Evolutionary conservation across 1,140 invertebrate species (phyloP), one percentile per base, ranked within the genome.

Genomic region (Drosophila sp.): DNA sequence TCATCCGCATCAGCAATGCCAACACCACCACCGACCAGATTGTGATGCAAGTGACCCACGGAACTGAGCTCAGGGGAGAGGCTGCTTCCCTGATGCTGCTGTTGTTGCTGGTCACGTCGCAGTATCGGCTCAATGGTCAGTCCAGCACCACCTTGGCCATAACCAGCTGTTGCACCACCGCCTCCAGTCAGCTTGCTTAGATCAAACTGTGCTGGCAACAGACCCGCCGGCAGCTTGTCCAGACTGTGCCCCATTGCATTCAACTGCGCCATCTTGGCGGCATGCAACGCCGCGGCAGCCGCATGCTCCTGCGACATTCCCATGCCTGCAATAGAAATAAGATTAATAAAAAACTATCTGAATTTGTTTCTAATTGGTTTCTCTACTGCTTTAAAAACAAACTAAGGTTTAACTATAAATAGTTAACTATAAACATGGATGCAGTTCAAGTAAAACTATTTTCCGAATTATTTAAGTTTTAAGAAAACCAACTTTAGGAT

Each of bases 201-300:
- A 70, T 92, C 91, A 25, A 91, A 89, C 70, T 92, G 90, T 7
- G 80, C 77, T 18, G 89, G 91, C 50, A 91, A 46, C 14, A 92
- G 40, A 7, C 84, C 78, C 0, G 86, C 64, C 36, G 91, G 90
- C 32, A 92, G 14, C 43, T 83, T 92, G 38, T 94, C 94, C 83
- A 95, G 93, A 80, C 94, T 94, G 69, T 93, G 90, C 5, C 93
- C 94, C 92, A 96, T 93, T 0, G 94, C 94, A 78, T 94, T 95
- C 84, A 96, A 92, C 62, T 96, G 95, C 2, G 95, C 95, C 76
- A 96, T 92, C 91, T 96, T 96, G 13, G 94, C 94, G 2, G 94
- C 94, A 72, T 95, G 94, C 73, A 94, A 93, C 1, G 94, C 94
- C 71, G 93, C 93, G 0, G 93, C 93, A 7, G 93, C 93, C 7